A percentile compares a stretch with the other conserved stretches of the same genome.
phyloP scores from a whole-genome alignment of 2,113 vertebrate species.

The Cinclus mexicanus region DNA sequence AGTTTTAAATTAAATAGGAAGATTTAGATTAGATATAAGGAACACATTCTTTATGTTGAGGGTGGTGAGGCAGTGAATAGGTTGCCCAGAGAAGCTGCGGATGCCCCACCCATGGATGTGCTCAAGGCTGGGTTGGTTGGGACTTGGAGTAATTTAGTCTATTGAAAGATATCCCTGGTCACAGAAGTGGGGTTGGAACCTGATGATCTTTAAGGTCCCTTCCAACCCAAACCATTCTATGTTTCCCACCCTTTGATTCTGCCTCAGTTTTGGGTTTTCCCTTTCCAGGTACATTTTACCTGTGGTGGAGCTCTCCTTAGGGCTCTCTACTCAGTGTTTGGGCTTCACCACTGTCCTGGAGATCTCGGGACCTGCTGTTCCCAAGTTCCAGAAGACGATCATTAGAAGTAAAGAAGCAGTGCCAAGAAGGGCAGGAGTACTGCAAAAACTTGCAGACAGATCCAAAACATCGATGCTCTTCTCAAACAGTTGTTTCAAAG shows the following conservation, averaged over 20 bases:
- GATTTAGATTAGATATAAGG: background rate
- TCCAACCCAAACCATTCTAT: background rate
- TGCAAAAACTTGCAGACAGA: background rate
- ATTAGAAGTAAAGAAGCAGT: background rate
- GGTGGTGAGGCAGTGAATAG: background rate
- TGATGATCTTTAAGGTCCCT: too few relatives aligned
- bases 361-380: background rate
- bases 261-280: background rate
- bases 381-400: background rate
- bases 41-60: background rate
- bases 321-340: background rate
- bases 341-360: background rate
- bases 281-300: background rate
- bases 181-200: too few relatives aligned
- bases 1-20: background rate
- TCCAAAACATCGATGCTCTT: background rate
- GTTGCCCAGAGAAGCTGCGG: too few relatives aligned
- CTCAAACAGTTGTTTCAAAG: background rate
- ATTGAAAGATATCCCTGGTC: too few relatives aligned
- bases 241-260: background rate
- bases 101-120: too few relatives aligned
- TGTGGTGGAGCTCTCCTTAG: background rate
- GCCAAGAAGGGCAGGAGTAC: background rate
- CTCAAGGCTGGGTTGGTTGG: too few relatives aligned
- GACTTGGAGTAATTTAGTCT: too few relatives aligned